Percentiles rank a stretch among this genome's conserved stretches.
phyloP scores from a whole-genome alignment of 2,888 invertebrate genomes.

The Seira musarum region DNA sequence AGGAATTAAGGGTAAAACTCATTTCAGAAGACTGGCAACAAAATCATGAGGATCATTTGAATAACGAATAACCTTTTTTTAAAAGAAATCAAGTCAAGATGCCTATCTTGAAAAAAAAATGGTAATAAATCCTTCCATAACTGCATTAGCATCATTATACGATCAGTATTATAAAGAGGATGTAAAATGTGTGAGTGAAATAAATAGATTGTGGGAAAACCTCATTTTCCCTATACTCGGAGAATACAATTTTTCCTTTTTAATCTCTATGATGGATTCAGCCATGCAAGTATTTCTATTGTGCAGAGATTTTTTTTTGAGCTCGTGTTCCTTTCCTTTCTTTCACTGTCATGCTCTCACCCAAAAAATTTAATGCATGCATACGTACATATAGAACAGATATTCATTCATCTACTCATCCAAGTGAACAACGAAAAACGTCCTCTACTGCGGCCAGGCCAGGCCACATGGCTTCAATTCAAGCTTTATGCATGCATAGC shows the following conservation, averaged over 20 bases:
- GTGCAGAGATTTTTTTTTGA: conserved; percentile 16
- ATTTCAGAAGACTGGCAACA: conserved; percentile 2
- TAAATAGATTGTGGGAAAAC: conserved; percentile 59
- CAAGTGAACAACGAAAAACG: conserved; percentile 17
- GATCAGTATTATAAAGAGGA: background rate
- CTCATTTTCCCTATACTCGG: conserved; percentile 28
- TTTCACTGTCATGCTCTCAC: conserved; percentile 49
- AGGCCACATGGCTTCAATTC: conserved; percentile 56
- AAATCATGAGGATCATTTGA: background rate
- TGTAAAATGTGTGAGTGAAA: conserved; percentile 19
- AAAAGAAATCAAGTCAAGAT: conserved; percentile 28
- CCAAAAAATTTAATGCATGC: conserved; percentile 59
- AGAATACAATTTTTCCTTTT: conserved; percentile 51
- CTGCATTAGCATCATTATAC: conserved; percentile 21
- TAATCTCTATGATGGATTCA: conserved; percentile 61
- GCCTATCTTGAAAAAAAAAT: conserved; percentile 43
- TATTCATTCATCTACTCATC: conserved; percentile 56
- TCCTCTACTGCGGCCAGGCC: conserved; percentile 27
- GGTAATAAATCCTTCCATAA: conserved; percentile 39
- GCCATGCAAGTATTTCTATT: conserved; percentile 46
- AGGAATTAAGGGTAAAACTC: background rate
- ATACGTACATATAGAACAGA: too few species aligned
- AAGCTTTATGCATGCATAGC: conserved; percentile 54
- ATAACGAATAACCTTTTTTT: conserved; percentile 1
- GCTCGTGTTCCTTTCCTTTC: conserved; percentile 16